Evolutionary conservation across 2,113 vertebrate species (phyloP), one percentile per base, ranked within the genome.

Genomic region (Recurvirostra avosetta): DNA sequence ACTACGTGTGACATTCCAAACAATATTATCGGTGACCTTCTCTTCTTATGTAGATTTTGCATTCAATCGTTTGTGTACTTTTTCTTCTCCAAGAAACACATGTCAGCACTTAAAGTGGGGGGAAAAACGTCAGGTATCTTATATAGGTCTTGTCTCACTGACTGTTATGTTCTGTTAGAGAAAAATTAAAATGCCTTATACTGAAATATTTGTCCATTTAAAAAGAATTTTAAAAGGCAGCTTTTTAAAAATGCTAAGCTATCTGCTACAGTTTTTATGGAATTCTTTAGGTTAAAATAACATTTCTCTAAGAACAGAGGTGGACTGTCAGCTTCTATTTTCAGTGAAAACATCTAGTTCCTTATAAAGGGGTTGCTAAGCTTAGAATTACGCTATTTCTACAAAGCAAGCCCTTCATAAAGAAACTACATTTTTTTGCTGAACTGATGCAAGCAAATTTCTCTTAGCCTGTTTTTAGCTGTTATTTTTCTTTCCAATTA

Each of bases 251-350:
- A 75, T 4, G 41, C 32, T 36, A 38, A 65, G 68, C 90, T 90
- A 34, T 95, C 93, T 81, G 36, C 89, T 76, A 0, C 34, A 59
- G n/a, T 49, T 94, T 95, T 74, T 27, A 72, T 88, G 96, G 92
- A 90, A 96, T 96, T 94, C 84, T 79, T 78, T 55, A 79, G 83
- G 81, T 95, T 96, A 96, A 94, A 94, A 77, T 91, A 96, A 95
- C 92, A 96, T 97, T 97, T 56, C 92, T 61, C 38, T 25, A 68
- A 93, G 96, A 91, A 97, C 95, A 97, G 96, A 95, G 96, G 49
- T 20, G 29, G 85, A 91, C 95, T 97, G 96, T 97, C 96, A 90
- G 92, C 91, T 92, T 88, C 81, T 97, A 40, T 97, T 97, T 97
- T 92, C 84, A 96, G 74, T 97, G 91, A 92, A 97, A 97, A 97